A percentile compares a stretch with the other conserved stretches of the same genome.
These are phyloP conservation scores for Drepanosiphum platanoidis DNA, from an alignment of 2,888 invertebrate genomes.

Conservation along the genomic window DNA sequence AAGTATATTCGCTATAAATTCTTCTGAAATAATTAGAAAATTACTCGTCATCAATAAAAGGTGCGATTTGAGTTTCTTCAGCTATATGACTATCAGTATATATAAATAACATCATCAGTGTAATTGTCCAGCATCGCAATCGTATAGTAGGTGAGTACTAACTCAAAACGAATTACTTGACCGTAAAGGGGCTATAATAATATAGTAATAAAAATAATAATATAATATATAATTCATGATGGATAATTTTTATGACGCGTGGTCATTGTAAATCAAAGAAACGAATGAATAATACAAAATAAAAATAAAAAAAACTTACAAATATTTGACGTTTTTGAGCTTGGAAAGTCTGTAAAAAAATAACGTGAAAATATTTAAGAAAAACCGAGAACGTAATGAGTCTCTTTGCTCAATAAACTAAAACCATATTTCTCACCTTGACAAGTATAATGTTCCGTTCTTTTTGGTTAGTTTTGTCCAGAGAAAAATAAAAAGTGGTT, in stretches of 20 bases:
- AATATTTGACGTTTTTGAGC: not conserved
- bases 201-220: too few relatives aligned
- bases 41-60: constrained; percentile 26
- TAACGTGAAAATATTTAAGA: not conserved
- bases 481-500: not conserved
- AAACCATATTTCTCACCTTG: constrained; percentile 24
- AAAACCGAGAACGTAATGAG: not conserved
- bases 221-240: too few relatives aligned
- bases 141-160: too few relatives aligned
- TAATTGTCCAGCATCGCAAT: too few relatives aligned
- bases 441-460: constrained; percentile 32
- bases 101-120: too few relatives aligned
- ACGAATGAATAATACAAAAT: not conserved
- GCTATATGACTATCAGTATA: too few relatives aligned
- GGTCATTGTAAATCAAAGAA: not conserved
- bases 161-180: not conserved
- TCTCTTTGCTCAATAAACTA: constrained; percentile 29
- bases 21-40: not conserved
- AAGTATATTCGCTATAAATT: constrained; percentile 21
- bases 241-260: not conserved
- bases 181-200: not conserved
- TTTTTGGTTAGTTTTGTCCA: constrained; percentile 21
- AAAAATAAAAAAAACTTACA: not conserved
- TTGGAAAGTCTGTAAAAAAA: not conserved
- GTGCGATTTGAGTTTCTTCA: constrained; percentile 18